Evolutionary conservation across 1,140 invertebrate genomes (phyloP).

Genomic region (Drosophila orosa): DNA sequence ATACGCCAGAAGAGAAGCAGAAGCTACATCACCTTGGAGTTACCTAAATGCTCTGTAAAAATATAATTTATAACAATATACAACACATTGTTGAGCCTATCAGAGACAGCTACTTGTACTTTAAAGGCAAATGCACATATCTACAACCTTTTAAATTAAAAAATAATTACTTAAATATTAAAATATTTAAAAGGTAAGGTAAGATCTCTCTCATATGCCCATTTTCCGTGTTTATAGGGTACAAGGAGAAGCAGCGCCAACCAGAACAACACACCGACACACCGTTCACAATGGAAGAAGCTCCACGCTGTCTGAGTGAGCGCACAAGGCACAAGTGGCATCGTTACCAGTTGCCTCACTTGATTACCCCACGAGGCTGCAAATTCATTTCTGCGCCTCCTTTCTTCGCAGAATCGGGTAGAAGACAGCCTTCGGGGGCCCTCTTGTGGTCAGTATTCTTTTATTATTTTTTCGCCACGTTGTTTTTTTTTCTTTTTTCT

Average conservation of each 20-base stretch:
- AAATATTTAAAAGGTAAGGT: not conserved
- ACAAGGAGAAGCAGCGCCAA: constrained; percentile 18
- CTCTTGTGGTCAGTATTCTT: constrained; percentile 24
- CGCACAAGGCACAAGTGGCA: constrained; percentile 46
- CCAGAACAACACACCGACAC: constrained; percentile 27
- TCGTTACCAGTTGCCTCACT: constrained; percentile 55
- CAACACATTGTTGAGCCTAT: no score
- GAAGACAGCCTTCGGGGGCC: constrained; percentile 45
- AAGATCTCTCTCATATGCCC: not conserved
- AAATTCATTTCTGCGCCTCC: constrained; percentile 76
- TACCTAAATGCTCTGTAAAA: constrained; percentile 28
- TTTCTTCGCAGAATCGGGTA: constrained; percentile 47
- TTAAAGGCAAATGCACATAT: no score
- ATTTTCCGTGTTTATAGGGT: constrained; percentile 35
- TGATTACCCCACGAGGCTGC: constrained; percentile 76
- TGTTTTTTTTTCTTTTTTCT: not conserved
- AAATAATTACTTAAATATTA: not conserved
- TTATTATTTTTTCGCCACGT: constrained; percentile 12
- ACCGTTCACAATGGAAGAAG: constrained; percentile 52
- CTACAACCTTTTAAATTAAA: no score
- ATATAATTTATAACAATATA: not conserved
- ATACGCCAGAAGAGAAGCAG: constrained; percentile 19
- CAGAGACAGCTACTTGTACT: no score
- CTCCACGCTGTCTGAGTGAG: constrained; percentile 75
- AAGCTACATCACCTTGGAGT: not conserved